These are phyloP conservation scores for Schrankia costaestrigalis DNA, from an alignment of 2,888 invertebrate species.

Conservation along the genomic window DNA sequence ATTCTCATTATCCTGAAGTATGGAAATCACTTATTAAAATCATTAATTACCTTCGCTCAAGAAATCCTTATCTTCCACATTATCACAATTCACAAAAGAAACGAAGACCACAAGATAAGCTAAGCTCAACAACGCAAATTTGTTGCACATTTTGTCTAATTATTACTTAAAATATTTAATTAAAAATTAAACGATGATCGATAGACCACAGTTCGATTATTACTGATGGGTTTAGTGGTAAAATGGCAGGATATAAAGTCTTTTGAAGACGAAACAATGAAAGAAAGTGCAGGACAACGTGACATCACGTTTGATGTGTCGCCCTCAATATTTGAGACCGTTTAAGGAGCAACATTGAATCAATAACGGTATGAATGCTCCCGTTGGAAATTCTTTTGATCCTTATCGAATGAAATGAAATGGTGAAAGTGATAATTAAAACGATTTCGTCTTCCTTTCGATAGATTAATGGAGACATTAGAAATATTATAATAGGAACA, in stretches of 20 bases:
- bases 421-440: constrained; percentile 56
- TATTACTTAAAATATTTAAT: constrained; percentile 21
- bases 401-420: constrained; percentile 49
- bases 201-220: constrained; percentile 49
- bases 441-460: too few relatives aligned
- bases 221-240: constrained; percentile 63
- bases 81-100: constrained; percentile 58
- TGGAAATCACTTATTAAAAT: too few relatives aligned
- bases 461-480: too few relatives aligned
- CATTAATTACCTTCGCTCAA: constrained; percentile 59
- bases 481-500: too few relatives aligned
- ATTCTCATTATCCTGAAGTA: too few relatives aligned
- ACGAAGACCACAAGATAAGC: constrained; percentile 60
- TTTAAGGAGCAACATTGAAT: constrained; percentile 68
- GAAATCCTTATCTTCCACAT: constrained; percentile 44
- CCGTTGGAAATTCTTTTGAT: constrained; percentile 59
- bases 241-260: constrained; percentile 75
- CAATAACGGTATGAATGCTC: constrained; percentile 58
- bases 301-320: constrained; percentile 68
- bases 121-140: constrained; percentile 56
- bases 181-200: constrained; percentile 40
- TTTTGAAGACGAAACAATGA: constrained; percentile 66
- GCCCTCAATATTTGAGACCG: constrained; percentile 59
- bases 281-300: constrained; percentile 77
- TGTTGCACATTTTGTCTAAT: constrained; percentile 68